Evolutionary conservation across 64 coral and sea anemone genomes (phyloP).

Genomic region (Acropora tenuis): DNA sequence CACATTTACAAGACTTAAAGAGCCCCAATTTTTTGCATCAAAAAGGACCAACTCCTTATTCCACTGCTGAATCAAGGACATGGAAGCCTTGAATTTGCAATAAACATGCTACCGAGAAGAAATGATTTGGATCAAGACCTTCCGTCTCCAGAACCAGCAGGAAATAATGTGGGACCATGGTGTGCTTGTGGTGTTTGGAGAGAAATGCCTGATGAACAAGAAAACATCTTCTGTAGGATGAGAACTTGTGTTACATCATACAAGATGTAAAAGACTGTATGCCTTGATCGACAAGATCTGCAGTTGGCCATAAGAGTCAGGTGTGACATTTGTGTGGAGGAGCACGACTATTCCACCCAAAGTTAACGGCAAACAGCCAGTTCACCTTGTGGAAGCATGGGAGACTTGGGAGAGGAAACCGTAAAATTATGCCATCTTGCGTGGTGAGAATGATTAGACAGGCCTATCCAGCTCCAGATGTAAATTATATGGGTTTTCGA

Average conservation of each 20-base stretch:
- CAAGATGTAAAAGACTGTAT: conserved; percentile 27
- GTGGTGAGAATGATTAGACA: not conserved
- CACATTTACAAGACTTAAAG: not conserved
- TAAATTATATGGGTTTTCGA: conserved; percentile 22
- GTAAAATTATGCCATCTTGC: conserved; percentile 18
- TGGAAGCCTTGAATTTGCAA: conserved; percentile 36
- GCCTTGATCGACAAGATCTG: conserved; percentile 34
- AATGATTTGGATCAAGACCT: not conserved
- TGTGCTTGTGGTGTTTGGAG: not conserved
- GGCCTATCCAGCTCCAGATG: not conserved
- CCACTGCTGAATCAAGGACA: not conserved
- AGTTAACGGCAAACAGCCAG: conserved; percentile 40
- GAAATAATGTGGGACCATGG: not conserved
- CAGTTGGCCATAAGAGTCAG: conserved; percentile 44
- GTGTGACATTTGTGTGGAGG: conserved; percentile 23
- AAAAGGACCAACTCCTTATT: conserved; percentile 15
- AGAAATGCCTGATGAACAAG: conserved; percentile 4
- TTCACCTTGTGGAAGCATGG: conserved; percentile 43
- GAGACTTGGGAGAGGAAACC: not conserved
- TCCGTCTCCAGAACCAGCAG: not conserved
- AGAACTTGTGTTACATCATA: conserved; percentile 48
- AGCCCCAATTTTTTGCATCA: not conserved
- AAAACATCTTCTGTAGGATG: conserved; percentile 34
- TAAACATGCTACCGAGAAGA: not conserved
- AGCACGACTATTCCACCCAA: conserved; percentile 22